phyloP scores from a whole-genome alignment of 2,888 invertebrate genomes.

The Teinopalpus imperialis region DNA sequence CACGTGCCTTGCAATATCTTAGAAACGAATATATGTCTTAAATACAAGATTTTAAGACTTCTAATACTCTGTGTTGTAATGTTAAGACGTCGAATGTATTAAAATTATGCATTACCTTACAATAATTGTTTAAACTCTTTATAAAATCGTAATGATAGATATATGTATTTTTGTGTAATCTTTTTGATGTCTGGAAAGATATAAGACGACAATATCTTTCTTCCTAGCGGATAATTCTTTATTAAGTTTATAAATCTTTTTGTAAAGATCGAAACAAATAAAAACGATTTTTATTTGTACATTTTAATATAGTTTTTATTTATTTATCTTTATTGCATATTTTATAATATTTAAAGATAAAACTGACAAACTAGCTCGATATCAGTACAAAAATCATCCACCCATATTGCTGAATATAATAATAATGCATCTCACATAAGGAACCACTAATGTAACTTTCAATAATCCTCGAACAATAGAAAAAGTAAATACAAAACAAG shows the following conservation, averaged over 20 bases:
- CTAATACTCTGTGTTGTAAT: conserved; percentile 2
- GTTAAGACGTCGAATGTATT: conserved; percentile 2
- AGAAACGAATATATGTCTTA: conserved; percentile 34
- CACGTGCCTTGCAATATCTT: conserved; percentile 49
- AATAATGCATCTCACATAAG: conserved; percentile 43
- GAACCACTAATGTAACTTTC: conserved; percentile 66
- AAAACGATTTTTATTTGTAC: too few relatives aligned
- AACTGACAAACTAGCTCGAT: too few relatives aligned
- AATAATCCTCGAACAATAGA: conserved; percentile 70
- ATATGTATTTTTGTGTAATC: neutral
- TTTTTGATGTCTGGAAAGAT: conserved; percentile 8
- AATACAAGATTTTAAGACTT: conserved; percentile 18
- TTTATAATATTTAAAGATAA: too few relatives aligned
- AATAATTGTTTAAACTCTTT: conserved; percentile 19
- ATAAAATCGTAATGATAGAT: neutral
- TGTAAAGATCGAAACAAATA: too few relatives aligned
- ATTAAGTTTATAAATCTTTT: too few relatives aligned
- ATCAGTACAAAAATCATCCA: neutral
- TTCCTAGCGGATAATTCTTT: too few relatives aligned
- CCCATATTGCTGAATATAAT: conserved; percentile 30
- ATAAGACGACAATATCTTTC: conserved; percentile 1
- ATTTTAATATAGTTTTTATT: too few relatives aligned
- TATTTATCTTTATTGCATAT: too few relatives aligned
- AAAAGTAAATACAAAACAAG: conserved; percentile 57
- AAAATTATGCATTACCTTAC: too few relatives aligned